Evolutionary conservation across 2,797 vertebrate species (phyloP).

Genomic region (Adrianichthys oophorus): DNA sequence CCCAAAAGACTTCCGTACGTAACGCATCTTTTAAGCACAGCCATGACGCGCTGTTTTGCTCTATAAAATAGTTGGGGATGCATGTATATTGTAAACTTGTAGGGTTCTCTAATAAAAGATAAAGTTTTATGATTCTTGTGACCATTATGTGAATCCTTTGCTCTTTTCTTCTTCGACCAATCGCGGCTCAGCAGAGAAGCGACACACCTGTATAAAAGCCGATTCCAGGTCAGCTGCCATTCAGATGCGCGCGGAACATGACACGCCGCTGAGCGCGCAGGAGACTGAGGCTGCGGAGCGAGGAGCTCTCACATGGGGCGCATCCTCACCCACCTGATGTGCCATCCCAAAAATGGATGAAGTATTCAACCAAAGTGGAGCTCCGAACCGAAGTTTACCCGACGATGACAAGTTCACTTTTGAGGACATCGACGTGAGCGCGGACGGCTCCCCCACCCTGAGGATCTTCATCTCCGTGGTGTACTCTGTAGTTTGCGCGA

Average conservation of each 20-base stretch:
- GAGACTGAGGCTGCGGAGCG: neutral
- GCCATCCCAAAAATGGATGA: slow-evolving; percentile 63
- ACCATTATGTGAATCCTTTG: neutral
- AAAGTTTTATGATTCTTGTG: too few species aligned
- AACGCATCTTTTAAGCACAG: slow-evolving; percentile 10
- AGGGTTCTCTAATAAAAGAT: too few species aligned
- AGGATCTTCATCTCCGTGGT: slow-evolving; percentile 75
- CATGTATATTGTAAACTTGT: too few species aligned
- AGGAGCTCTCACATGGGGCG: slow-evolving; percentile 1
- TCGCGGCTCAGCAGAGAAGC: slow-evolving; percentile 44
- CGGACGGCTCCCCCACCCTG: slow-evolving; percentile 69
- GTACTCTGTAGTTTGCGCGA: slow-evolving; percentile 77
- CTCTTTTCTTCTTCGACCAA: slow-evolving; percentile 56
- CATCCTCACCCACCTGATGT: slow-evolving; percentile 11
- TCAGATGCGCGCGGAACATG: slow-evolving; percentile 16
- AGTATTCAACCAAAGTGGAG: slow-evolving; percentile 60
- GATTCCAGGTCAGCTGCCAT: slow-evolving; percentile 16
- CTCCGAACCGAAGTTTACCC: slow-evolving; percentile 47
- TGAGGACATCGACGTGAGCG: slow-evolving; percentile 72
- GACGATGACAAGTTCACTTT: slow-evolving; percentile 46
- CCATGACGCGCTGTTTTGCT: fast-evolving
- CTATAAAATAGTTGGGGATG: too few species aligned
- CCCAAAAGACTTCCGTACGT: too few species aligned
- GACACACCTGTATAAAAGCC: slow-evolving; percentile 68
- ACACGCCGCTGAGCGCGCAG: neutral